phyloP scores from a whole-genome alignment of 2,113 vertebrate species.

The Larimichthys polyactis region DNA sequence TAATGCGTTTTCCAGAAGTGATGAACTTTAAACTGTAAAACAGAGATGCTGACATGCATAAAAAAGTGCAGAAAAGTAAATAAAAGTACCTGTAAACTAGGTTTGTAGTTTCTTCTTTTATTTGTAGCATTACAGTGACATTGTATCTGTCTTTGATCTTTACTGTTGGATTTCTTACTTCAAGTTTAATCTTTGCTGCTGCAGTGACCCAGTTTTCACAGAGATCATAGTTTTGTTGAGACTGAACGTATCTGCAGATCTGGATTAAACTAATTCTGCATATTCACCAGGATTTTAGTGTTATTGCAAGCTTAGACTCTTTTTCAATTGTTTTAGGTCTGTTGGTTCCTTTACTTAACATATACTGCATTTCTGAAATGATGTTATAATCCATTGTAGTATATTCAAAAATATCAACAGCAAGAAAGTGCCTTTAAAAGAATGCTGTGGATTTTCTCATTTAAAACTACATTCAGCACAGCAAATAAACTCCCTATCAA shows the following conservation, averaged over 20 bases:
- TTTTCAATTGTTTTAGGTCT: neutral
- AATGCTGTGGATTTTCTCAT: too few relatives aligned
- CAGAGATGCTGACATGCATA: slow-evolving; percentile 41
- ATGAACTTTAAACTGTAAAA: slow-evolving; percentile 61
- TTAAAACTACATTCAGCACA: too few relatives aligned
- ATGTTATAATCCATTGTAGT: neutral
- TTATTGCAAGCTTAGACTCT: neutral
- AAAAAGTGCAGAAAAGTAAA: slow-evolving; percentile 30
- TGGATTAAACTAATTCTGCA: slow-evolving; percentile 23
- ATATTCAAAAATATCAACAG: neutral
- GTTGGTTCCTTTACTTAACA: neutral
- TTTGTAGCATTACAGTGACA: neutral
- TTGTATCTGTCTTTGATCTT: slow-evolving; percentile 6
- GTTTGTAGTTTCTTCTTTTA: neutral
- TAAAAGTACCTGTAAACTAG: slow-evolving; percentile 8
- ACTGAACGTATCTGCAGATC: slow-evolving; percentile 25
- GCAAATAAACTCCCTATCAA: too few relatives aligned
- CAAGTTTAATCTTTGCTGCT: slow-evolving; percentile 14
- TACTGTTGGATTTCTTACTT: neutral
- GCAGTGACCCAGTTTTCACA: slow-evolving; percentile 51
- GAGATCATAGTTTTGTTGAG: slow-evolving; percentile 27
- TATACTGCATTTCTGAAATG: neutral
- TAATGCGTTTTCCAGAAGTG: slow-evolving; percentile 69
- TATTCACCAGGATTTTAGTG: neutral
- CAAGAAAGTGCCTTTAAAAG: too few relatives aligned